Percentiles rank a stretch among this genome's conserved stretches.
Evolutionary conservation across 2,888 invertebrate genomes (phyloP).

Genomic region (Boloria euphrosyne): DNA sequence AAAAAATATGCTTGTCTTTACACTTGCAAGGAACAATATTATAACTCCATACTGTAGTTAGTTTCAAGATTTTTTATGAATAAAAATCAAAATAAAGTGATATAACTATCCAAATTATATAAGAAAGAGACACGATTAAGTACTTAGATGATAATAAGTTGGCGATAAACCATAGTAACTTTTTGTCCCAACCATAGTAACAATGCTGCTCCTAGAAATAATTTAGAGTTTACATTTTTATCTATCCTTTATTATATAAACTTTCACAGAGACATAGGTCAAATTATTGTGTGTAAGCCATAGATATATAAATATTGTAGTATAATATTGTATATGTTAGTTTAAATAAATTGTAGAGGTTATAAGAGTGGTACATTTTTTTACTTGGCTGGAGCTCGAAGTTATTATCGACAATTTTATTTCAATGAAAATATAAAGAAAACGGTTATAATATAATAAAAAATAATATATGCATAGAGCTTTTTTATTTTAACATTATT

Average conservation of each 20-base stretch:
- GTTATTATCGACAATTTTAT: conserved; percentile 9
- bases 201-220: too few relatives aligned
- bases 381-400: not conserved
- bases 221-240: not conserved
- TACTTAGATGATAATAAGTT: too few relatives aligned
- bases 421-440: conserved; percentile 1
- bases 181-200: too few relatives aligned
- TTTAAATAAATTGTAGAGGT: conserved; percentile 24
- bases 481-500: conserved; percentile 8
- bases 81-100: too few relatives aligned
- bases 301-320: conserved; percentile 24
- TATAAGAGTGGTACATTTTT: conserved; percentile 4
- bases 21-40: too few relatives aligned
- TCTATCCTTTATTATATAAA: conserved; percentile 5
- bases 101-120: too few relatives aligned
- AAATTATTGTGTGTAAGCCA: conserved; percentile 23
- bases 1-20: too few relatives aligned
- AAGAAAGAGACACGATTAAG: too few relatives aligned
- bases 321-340: conserved; percentile 16
- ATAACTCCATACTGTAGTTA: too few relatives aligned
- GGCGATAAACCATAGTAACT: too few relatives aligned
- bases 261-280: conserved; percentile 5
- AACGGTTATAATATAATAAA: not conserved
- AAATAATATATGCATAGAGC: not conserved
- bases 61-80: too few relatives aligned